Percentiles rank a stretch among this genome's conserved stretches.
Evolutionary conservation across 2,888 invertebrate species (phyloP).

Genomic region (Leptopilina myrica): DNA sequence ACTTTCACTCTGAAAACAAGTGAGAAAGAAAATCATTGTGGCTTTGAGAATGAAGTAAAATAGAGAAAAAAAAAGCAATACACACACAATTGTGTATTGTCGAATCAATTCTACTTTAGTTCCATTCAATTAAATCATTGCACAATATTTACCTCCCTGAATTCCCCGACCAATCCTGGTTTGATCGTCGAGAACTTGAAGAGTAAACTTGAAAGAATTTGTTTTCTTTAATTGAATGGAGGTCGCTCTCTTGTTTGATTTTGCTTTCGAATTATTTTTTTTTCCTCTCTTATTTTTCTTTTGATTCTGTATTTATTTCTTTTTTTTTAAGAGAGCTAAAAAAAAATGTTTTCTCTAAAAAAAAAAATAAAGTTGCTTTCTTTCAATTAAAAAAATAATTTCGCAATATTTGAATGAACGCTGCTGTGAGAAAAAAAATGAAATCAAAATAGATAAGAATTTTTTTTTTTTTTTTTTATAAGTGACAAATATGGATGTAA

Average conservation of each 20-base stretch:
- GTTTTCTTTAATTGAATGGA: slow-evolving; percentile 65
- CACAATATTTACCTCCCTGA: slow-evolving; percentile 60
- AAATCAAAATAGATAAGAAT: neutral
- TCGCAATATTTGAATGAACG: no score
- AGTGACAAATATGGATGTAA: slow-evolving; percentile 5
- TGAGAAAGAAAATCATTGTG: no score
- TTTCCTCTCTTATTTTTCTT: neutral
- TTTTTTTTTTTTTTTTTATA: neutral
- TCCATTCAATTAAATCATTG: slow-evolving; percentile 64
- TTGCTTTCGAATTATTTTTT: slow-evolving; percentile 8
- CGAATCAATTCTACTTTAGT: slow-evolving; percentile 11
- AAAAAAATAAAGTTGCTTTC: no score
- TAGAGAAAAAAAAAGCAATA: neutral
- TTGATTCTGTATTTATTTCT: neutral
- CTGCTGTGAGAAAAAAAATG: no score
- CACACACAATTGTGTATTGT: slow-evolving; percentile 10
- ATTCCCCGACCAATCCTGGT: slow-evolving; percentile 58
- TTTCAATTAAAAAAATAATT: no score
- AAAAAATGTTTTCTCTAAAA: no score
- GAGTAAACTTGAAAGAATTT: slow-evolving; percentile 60
- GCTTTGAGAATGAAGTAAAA: neutral
- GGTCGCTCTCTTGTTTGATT: slow-evolving; percentile 46
- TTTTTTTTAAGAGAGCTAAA: no score
- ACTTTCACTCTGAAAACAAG: no score
- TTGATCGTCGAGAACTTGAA: slow-evolving; percentile 54